Evolutionary conservation across 2,113 vertebrate species (phyloP).

Genomic region (Grus americana): DNA sequence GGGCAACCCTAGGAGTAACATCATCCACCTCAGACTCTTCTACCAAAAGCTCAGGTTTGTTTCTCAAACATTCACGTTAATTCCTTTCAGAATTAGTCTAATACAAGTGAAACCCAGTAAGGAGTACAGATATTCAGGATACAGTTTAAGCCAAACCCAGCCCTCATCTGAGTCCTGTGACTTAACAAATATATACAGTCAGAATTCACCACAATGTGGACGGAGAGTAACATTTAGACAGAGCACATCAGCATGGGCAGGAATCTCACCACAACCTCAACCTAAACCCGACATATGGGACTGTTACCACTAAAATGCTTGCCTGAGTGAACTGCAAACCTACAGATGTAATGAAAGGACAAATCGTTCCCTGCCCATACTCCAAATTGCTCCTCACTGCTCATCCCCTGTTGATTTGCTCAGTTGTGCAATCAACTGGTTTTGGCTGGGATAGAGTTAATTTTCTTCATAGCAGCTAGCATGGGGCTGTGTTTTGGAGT

Average conservation of each 20-base stretch:
- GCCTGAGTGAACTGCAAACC: neutral
- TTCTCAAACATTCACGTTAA: neutral
- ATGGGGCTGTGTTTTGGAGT: too few species aligned
- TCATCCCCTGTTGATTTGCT: neutral
- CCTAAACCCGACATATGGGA: neutral
- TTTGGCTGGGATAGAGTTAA: too few species aligned
- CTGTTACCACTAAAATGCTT: neutral
- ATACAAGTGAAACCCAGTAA: neutral
- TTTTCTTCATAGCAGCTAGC: too few species aligned
- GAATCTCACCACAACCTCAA: neutral
- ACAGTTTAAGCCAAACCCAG: neutral
- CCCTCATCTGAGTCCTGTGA: neutral
- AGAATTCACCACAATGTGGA: neutral
- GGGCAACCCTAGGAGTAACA: neutral
- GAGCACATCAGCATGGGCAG: neutral
- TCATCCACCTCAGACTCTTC: neutral
- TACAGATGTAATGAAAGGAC: neutral
- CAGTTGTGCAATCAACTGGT: too few species aligned
- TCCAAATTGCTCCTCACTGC: neutral
- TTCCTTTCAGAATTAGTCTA: neutral
- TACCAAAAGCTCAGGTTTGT: neutral
- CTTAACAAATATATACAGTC: neutral
- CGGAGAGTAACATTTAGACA: neutral
- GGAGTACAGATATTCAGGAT: neutral
- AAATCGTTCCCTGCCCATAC: neutral